Percentiles rank a stretch among this genome's conserved stretches.
Evolutionary conservation across 2,113 vertebrate species (phyloP).

Genomic region (Ranitomeya imitator): DNA sequence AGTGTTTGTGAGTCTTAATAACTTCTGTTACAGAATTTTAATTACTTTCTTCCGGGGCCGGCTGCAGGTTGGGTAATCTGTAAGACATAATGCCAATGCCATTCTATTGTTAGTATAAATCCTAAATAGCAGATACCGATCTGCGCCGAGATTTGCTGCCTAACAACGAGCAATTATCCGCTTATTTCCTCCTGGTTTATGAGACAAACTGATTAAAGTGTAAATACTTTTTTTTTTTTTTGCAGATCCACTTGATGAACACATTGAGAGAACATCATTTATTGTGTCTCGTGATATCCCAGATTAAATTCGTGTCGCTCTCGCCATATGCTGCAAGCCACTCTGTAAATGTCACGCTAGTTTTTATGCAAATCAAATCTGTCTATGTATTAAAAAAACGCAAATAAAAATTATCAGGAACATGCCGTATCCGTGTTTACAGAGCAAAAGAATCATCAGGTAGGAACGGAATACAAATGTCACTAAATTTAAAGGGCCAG

Average conservation of each 20-base stretch:
- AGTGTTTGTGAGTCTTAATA: not conserved
- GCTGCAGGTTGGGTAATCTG: constrained; percentile 9
- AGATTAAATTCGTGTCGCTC: constrained; percentile 38
- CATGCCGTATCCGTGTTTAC: constrained; percentile 11
- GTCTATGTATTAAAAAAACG: constrained; percentile 16
- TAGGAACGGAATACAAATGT: not conserved
- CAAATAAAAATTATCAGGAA: constrained; percentile 44
- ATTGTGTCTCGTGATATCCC: constrained; percentile 3
- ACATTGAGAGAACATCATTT: constrained; percentile 35
- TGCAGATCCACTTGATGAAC: constrained; percentile 31
- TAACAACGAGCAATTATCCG: constrained; percentile 20
- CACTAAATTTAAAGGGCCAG: not conserved
- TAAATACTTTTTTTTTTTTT: not conserved
- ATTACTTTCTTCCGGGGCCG: not conserved
- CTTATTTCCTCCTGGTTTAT: constrained; percentile 2
- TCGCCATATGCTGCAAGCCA: constrained; percentile 38
- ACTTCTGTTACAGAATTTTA: not conserved
- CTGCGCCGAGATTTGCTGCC: not conserved
- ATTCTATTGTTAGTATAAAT: not conserved
- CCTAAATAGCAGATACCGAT: constrained; percentile 10
- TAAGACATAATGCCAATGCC: not conserved
- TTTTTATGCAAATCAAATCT: constrained; percentile 33
- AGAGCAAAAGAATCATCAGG: not conserved
- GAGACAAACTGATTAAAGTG: constrained; percentile 21
- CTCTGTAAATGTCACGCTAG: constrained; percentile 41